phyloP scores from a whole-genome alignment of 1,140 invertebrate species.

The Ladona fulva region DNA sequence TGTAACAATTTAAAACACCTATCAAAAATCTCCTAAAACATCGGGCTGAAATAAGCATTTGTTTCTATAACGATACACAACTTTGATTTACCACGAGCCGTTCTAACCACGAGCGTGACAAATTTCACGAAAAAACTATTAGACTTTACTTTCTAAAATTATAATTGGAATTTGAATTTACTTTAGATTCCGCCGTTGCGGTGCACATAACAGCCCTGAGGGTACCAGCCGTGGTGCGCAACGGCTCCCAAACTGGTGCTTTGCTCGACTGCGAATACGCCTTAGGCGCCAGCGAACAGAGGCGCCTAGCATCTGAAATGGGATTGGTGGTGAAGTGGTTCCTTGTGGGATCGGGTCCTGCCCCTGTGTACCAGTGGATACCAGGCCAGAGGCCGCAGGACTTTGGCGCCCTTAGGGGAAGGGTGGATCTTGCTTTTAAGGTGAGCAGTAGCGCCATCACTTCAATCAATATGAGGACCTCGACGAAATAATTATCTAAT shows the following conservation, averaged over 20 bases:
- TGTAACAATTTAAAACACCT: too few relatives aligned
- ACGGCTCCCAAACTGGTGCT: conserved; percentile 51
- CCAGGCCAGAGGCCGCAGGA: conserved; percentile 43
- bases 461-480: too few relatives aligned
- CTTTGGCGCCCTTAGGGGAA: conserved; percentile 50
- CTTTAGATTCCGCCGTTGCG: conserved; percentile 12
- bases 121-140: too few relatives aligned
- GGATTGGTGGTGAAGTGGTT: conserved; percentile 31
- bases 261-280: conserved; percentile 68
- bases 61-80: too few relatives aligned
- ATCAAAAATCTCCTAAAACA: too few relatives aligned
- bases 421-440: conserved; percentile 49
- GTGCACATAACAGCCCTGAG: conserved; percentile 54
- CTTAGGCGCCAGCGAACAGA: conserved; percentile 39
- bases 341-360: conserved; percentile 32
- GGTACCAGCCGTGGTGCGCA: conserved; percentile 57
- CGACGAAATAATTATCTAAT: too few relatives aligned
- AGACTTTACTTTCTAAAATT: too few relatives aligned
- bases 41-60: too few relatives aligned
- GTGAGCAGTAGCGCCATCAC: conserved; percentile 47
- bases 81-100: too few relatives aligned
- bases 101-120: too few relatives aligned
- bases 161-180: too few relatives aligned
- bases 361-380: conserved; percentile 33
- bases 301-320: conserved; percentile 25